Base-by-base conservation (phyloP, 1,140 invertebrate genomes). In the Zaprionus vittiger region DNA sequence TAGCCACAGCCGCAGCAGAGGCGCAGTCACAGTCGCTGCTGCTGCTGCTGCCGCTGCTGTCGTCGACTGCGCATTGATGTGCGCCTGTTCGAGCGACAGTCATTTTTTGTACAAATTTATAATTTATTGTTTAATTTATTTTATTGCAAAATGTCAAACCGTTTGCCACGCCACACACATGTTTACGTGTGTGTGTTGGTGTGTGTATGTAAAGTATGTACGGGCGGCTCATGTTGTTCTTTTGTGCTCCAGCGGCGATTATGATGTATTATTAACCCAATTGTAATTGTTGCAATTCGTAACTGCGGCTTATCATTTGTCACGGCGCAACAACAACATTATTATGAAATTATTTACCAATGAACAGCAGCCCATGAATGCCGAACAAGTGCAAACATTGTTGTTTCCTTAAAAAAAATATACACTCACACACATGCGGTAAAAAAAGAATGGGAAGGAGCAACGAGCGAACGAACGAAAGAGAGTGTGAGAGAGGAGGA, bases 51-150 rank as follows among this genome's bases (percentile, higher is more conserved):
- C 59, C 57, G 60, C 15, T 64, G 47, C 24, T 60, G 28, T 47
- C 28, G 38, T 54, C 47, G 52, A 31, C 64, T 57, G 20, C 14
- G 49, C 65, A 14, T 73, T 90, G 63, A 83, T 90, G 85, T 67
- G 68, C 86, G 81, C 85, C 85, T 90, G 86, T 64, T 90, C 76
- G 52, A 28, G 65, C 60, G 80, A 86, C 86, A 90, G 86, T 90
- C 85, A 90, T 90, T 90, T 90, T 91, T 91, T 90, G 85, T 90
- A 90, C 85, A 90, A 90, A 90, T 90, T 91, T 90, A 90, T 90
- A 90, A 90, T 91, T 90, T 91, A 90, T 90, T 90, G 85, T 90
- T 90, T 90, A 90, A 90, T 90, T 91, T 89, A 85, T 90, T 89
- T 89, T 89, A 89, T 89, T 89, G 85, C 84, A 79, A 84, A 84